Base-by-base conservation (phyloP, 2,797 vertebrate species). In the Parauchenoglanis punctatus region DNA sequence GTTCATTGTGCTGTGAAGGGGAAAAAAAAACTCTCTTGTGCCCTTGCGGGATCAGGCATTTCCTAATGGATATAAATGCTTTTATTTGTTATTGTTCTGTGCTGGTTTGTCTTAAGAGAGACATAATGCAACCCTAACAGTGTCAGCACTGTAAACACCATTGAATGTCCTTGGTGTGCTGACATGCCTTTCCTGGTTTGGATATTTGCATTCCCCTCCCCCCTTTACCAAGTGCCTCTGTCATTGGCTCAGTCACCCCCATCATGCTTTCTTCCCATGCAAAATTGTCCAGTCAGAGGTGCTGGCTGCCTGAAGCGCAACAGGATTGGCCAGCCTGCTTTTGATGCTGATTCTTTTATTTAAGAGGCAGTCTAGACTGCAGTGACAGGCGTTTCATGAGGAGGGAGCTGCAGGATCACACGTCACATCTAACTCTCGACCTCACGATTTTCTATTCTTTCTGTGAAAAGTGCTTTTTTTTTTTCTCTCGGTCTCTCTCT, bases 361-460 rank as follows among this genome's bases (percentile, higher is more conserved):
- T 94, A 93, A 95, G 93, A 94, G 92, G 90, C 93, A 93, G 95
- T 95, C 95, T 95, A 93, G 93, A 95, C 94, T 94, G 92, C 54
- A 86, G 90, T 92, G 91, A 91, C 89, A 92, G 88, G 87, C 88
- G 88, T 89, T 89, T 90, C 88, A 89, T 78, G 87, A 90, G 89
- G 87, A 90, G 88, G 61, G 56, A 88, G 83, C 88, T 82, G 85
- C 89, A 89, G 83, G 87, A 90, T 85, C 87, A 86, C 81, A 84
- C 88, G 88, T 68, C 89, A 81, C 81, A 59, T 86, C 84, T 78
- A 88, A 86, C 85, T 87, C 87, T 82, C 93, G 91, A 94, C 92
- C 94, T 94, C 93, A 92, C 93, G 92, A 93, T 94, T 92, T 87
- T 90, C 91, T 82, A 35, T 56, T 40, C 81, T 87, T 28, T 73